Conservation (phyloP, 1,140 invertebrate species). For the Drosophila ambigua region DNA sequence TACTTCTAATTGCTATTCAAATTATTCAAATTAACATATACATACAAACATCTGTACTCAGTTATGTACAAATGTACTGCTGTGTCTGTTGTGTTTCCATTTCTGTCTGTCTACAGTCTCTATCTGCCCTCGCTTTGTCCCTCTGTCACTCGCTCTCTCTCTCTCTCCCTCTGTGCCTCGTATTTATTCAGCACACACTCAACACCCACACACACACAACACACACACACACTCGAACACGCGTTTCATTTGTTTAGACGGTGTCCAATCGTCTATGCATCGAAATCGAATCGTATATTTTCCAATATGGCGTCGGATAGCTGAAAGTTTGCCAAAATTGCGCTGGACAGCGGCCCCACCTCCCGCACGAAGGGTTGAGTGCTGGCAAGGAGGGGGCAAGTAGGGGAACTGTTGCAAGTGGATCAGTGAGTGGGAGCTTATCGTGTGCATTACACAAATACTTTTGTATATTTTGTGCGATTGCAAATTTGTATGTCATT, state of each 20-base stretch:
- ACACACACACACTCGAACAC: conserved; percentile 1
- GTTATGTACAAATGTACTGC: conserved; percentile 27
- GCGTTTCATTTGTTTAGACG: conserved; percentile 71
- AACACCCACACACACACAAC: conserved; percentile 1
- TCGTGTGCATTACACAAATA: conserved; percentile 78
- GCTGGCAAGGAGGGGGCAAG: neutral
- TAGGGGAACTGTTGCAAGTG: conserved; percentile 36
- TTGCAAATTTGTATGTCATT: conserved; percentile 69
- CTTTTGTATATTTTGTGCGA: conserved; percentile 63
- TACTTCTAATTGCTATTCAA: conserved; percentile 65
- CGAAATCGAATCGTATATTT: conserved; percentile 24
- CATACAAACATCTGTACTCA: conserved; percentile 25
- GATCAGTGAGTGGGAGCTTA: conserved; percentile 76
- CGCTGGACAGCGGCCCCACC: conserved; percentile 1
- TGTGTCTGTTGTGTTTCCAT: conserved; percentile 3
- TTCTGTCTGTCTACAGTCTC: too few species aligned
- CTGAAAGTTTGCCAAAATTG: conserved; percentile 58
- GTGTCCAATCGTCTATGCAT: conserved; percentile 76
- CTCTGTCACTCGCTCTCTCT: too few species aligned
- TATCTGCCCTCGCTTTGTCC: too few species aligned
- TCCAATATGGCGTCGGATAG: conserved; percentile 62
- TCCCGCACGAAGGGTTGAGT: neutral
- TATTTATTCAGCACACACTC: neutral
- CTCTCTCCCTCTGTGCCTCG: too few species aligned
- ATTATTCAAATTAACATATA: conserved; percentile 60